Evolutionary conservation across 2,888 invertebrate species (phyloP).

Genomic region (Napeogenes sylphis): DNA sequence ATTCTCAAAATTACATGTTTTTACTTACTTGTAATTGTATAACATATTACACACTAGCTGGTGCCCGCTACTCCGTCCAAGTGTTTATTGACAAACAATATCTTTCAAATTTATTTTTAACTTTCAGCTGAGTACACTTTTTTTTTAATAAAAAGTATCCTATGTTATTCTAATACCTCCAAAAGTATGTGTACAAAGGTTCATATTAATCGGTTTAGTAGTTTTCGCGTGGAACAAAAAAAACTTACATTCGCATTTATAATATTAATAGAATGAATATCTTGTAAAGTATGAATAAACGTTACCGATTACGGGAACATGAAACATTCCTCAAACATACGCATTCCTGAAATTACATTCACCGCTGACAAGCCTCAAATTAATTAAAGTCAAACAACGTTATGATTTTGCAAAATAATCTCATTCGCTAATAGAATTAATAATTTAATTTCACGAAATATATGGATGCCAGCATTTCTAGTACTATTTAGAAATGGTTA

Average conservation of each 20-base stretch:
- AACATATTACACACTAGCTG: too few relatives aligned
- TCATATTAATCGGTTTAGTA: too few relatives aligned
- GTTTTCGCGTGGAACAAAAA: neutral
- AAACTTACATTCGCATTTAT: conserved; percentile 1
- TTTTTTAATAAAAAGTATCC: too few relatives aligned
- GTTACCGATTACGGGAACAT: conserved; percentile 63
- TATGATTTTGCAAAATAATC: conserved; percentile 68
- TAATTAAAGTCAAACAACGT: conserved; percentile 76
- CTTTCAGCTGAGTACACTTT: too few relatives aligned
- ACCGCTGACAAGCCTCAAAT: conserved; percentile 72
- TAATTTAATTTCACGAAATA: conserved; percentile 55
- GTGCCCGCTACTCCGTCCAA: too few relatives aligned
- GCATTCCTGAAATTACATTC: conserved; percentile 62
- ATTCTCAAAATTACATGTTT: too few relatives aligned
- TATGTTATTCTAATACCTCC: too few relatives aligned
- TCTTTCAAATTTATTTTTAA: too few relatives aligned
- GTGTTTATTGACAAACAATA: too few relatives aligned
- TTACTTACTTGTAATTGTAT: too few relatives aligned
- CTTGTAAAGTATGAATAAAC: conserved; percentile 37
- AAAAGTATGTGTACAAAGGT: too few relatives aligned
- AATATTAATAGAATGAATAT: conserved; percentile 17
- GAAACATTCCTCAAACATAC: conserved; percentile 62
- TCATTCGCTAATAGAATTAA: conserved; percentile 67
- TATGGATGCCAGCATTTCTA: conserved; percentile 44
- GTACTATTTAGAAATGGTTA: conserved; percentile 24